Evolutionary conservation across 1,140 invertebrate species (phyloP).

Genomic region (Danaus plexippus): DNA sequence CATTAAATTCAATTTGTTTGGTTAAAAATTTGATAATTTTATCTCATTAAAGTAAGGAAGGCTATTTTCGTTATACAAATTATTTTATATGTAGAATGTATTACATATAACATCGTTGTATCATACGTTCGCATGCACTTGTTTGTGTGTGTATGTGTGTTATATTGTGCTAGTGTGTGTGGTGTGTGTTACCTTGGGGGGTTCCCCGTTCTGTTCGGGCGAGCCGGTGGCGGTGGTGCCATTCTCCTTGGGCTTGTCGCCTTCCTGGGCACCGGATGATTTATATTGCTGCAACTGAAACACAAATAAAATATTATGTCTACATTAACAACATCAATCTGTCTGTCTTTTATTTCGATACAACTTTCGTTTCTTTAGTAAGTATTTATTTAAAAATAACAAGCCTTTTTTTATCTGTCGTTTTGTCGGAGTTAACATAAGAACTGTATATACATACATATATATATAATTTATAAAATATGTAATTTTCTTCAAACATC

Average conservation of each 20-base stretch:
- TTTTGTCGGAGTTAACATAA: no score
- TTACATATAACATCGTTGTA: slow-evolving; percentile 4
- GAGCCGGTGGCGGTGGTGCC: slow-evolving; percentile 74
- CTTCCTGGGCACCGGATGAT: slow-evolving; percentile 51
- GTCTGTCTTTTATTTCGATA: no score
- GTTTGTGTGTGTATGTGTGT: slow-evolving; percentile 13
- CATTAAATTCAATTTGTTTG: no score
- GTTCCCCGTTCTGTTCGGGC: slow-evolving; percentile 60
- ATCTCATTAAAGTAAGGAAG: slow-evolving; percentile 1
- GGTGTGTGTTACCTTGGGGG: slow-evolving; percentile 46
- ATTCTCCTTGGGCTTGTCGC: slow-evolving; percentile 81
- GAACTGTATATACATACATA: no score
- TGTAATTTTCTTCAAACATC: no score
- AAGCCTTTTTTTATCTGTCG: no score
- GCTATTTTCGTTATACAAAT: slow-evolving; percentile 3
- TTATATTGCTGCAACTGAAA: slow-evolving; percentile 82
- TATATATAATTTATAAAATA: no score
- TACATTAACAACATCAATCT: no score
- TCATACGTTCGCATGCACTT: neutral
- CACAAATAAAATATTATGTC: neutral
- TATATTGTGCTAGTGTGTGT: slow-evolving; percentile 3
- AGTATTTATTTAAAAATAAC: no score
- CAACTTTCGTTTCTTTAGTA: no score
- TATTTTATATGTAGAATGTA: slow-evolving; percentile 2
- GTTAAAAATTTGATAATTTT: no score